Evolutionary conservation across 2,888 invertebrate species (phyloP), one percentile per base, ranked within the genome.

Genomic region (Leistus spinibarbis): DNA sequence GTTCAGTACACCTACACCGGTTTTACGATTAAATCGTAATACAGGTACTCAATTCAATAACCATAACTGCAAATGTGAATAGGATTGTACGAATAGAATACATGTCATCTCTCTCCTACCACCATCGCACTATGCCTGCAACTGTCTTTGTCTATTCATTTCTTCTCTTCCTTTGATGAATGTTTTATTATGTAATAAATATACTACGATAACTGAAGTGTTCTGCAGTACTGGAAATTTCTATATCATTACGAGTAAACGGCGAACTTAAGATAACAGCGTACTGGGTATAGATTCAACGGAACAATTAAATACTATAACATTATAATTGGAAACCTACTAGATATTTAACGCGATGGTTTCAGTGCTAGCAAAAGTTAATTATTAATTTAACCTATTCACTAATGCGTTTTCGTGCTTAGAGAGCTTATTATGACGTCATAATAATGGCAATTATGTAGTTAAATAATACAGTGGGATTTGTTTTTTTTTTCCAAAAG

Each of bases 11-110:
- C 64, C 7, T 64, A 17, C 22, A 64, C 64, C 23, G 20, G 54
- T 62, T 67, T 73, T 62, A 73, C 67, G 57, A 73, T 73, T 73
- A 73, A 67, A 40, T 67, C 73, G 73, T 73, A 73, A 66, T 73
- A 54, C 73, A 73, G 73, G 73, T 67, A 67, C 73, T 73, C 67
- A 73, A 73, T 73, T 73, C 73, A 67, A 73, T 73, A 73, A 73
- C 66, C 73, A 73, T 73, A 73, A 73, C 66, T 73, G 73, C 73
- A 73, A 73, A 73, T 73, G 73, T 53, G 62, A 54, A 40, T 62
- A 57, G 67, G 60, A 73, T 67, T 66, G 17, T 60, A 20, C 13
- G 20, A 40, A 60, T 60, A 20, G 60, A 60, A 60, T 22, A 22
- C 20, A 2, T 19, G 13, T 17, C 60, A 10, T 60, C 20, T 60